These are phyloP conservation scores for Narcine bancroftii DNA, from an alignment of 2,113 vertebrate species.

Conservation along the genomic window DNA sequence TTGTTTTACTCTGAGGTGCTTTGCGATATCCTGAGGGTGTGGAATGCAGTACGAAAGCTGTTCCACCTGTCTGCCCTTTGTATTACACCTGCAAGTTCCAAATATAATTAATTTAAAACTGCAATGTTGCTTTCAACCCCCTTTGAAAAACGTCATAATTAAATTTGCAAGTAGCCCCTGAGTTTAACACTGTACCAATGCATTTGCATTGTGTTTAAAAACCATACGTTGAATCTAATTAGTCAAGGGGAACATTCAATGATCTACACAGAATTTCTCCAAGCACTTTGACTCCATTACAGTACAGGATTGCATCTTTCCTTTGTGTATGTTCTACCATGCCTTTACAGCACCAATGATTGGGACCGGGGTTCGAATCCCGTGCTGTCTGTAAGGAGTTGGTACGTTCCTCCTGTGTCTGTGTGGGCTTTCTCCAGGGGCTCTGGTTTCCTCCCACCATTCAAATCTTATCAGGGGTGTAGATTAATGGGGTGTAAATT, in stretches of 20 bases:
- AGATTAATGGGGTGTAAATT: no score
- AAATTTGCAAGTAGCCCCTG: not conserved
- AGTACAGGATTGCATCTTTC: no score
- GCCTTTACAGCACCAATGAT: no score
- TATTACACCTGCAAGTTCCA: not conserved
- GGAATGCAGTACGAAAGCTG: not conserved
- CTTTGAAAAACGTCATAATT: not conserved
- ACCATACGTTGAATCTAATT: not conserved
- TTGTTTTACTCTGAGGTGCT: not conserved
- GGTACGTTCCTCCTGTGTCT: no score
- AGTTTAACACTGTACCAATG: not conserved
- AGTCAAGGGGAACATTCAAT: not conserved
- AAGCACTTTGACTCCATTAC: no score
- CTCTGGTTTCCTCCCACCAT: no score
- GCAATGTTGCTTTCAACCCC: not conserved
- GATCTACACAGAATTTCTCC: no score
- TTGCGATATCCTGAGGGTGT: not conserved
- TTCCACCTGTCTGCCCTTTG: not conserved
- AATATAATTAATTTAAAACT: not conserved
- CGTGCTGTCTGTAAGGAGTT: no score
- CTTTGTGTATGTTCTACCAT: no score
- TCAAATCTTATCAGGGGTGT: no score
- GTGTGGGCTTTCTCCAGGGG: no score
- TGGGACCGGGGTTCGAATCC: no score
- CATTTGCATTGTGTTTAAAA: not conserved